A percentile compares a stretch with the other conserved stretches of the same genome.
phyloP scores from a whole-genome alignment of 2,113 vertebrate species.

The Oreochromis niloticus region DNA sequence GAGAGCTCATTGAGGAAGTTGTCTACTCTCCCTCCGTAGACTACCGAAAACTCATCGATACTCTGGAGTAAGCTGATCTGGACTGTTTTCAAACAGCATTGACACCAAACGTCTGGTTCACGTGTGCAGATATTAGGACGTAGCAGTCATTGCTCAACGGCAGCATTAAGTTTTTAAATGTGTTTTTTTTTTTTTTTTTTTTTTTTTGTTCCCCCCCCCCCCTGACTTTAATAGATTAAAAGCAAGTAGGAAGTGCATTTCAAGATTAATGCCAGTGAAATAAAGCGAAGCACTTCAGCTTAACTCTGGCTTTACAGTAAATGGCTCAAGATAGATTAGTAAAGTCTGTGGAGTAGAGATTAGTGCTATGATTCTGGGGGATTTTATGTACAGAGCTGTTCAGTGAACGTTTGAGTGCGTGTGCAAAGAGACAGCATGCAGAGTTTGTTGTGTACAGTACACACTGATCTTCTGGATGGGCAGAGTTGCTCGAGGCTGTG shows the following conservation, averaged over 20 bases:
- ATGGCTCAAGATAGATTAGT: conserved; percentile 12
- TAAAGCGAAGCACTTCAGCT: neutral
- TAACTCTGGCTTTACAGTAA: neutral
- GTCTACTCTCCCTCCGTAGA: conserved; percentile 92
- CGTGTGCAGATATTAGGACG: neutral
- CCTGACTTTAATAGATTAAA: neutral
- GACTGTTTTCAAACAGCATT: neutral
- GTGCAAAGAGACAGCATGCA: neutral
- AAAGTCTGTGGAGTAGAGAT: neutral
- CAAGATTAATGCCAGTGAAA: neutral
- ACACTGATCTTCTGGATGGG: neutral
- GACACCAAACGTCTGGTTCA: neutral
- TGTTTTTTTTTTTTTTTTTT: neutral
- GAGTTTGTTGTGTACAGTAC: neutral
- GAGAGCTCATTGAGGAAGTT: conserved; percentile 88
- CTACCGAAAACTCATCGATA: conserved; percentile 90
- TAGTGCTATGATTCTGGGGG: neutral
- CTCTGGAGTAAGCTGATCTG: conserved; percentile 82
- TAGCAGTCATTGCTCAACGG: neutral
- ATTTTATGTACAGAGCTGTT: neutral
- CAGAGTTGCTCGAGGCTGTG: neutral
- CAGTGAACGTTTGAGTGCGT: neutral
- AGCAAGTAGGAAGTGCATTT: neutral
- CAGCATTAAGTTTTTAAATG: neutral
- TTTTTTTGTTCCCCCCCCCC: no score